phyloP scores from a whole-genome alignment of 2,113 vertebrate species.

The Helogale parvula region DNA sequence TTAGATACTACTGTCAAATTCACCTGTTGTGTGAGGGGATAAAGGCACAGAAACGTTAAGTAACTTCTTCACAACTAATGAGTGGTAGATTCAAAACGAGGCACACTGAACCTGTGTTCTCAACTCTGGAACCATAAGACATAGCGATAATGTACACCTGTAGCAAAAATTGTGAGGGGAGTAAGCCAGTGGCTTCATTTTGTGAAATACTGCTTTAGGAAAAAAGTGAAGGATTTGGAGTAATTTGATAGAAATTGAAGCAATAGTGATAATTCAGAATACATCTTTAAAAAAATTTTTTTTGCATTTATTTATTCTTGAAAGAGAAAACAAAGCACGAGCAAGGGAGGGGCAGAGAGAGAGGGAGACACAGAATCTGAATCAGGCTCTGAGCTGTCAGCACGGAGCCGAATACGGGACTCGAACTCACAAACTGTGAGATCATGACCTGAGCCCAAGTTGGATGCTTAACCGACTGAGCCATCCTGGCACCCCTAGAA shows the following conservation, averaged over 20 bases:
- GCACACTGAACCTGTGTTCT: background rate
- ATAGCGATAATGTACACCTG: background rate
- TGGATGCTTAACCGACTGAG: too few relatives aligned
- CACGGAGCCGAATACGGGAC: too few relatives aligned
- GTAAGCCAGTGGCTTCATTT: background rate
- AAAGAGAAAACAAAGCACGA: too few relatives aligned
- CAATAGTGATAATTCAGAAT: background rate
- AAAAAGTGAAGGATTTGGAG: background rate
- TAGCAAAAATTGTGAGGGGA: background rate
- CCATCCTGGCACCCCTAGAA: background rate
- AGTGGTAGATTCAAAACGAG: background rate
- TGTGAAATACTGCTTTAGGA: background rate
- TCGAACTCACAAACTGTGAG: too few relatives aligned
- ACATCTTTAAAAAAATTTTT: too few relatives aligned
- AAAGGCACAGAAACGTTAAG: background rate
- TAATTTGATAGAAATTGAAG: slow-evolving; percentile 30
- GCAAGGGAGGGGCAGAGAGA: too few relatives aligned
- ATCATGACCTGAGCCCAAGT: too few relatives aligned
- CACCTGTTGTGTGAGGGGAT: background rate
- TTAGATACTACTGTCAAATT: background rate
- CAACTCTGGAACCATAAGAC: background rate
- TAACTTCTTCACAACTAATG: background rate
- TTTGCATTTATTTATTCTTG: too few relatives aligned
- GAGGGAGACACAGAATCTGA: too few relatives aligned
- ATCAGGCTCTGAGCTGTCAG: too few relatives aligned